A percentile compares a stretch with the other conserved stretches of the same genome.
These are phyloP conservation scores for Anarsia innoxiella DNA, from an alignment of 2,888 invertebrate genomes.

Conservation along the genomic window DNA sequence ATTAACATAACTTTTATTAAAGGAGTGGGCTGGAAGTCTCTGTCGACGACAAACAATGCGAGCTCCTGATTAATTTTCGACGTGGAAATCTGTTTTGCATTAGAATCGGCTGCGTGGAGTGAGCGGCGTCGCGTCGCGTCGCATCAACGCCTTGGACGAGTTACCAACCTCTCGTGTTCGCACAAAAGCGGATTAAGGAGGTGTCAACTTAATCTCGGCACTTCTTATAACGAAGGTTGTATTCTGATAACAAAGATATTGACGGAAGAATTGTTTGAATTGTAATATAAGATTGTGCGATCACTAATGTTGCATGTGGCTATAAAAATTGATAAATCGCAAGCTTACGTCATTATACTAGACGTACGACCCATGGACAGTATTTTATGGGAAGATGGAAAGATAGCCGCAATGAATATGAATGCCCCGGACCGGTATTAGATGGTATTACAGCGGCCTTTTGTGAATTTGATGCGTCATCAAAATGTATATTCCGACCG, in stretches of 20 bases:
- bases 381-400: slow-evolving; percentile 7
- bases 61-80: slow-evolving; percentile 64
- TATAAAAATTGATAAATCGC: slow-evolving; percentile 10
- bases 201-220: too few species aligned
- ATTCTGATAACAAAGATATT: too few species aligned
- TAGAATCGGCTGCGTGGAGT: slow-evolving; percentile 40
- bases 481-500: neutral
- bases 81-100: slow-evolving; percentile 67
- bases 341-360: slow-evolving; percentile 5
- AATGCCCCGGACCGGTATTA: neutral
- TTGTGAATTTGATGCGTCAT: neutral
- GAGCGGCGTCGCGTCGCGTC: too few species aligned
- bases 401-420: slow-evolving; percentile 7
- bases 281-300: slow-evolving; percentile 3
- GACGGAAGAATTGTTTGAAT: too few species aligned
- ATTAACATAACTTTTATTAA: slow-evolving; percentile 75
- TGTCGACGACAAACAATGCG: slow-evolving; percentile 63
- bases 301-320: neutral
- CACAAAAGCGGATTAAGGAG: too few species aligned
- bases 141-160: too few species aligned
- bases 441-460: neutral
- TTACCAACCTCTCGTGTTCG: too few species aligned
- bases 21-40: slow-evolving; percentile 54
- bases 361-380: slow-evolving; percentile 10
- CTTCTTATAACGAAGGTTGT: too few species aligned